phyloP scores from a whole-genome alignment of 2,888 invertebrate species.

The Drosophila testacea region DNA sequence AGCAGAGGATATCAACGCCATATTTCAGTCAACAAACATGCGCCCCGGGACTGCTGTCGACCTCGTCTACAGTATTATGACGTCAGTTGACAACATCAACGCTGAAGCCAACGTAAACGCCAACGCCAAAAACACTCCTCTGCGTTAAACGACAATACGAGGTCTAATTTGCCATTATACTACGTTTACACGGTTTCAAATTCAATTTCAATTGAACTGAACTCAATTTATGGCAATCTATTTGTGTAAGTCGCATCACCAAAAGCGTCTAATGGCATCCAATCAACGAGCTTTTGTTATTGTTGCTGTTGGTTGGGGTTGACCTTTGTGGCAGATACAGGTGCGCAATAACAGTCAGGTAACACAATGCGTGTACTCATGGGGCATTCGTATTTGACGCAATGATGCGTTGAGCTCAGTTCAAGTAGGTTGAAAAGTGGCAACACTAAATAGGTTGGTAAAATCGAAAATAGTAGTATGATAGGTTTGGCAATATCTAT shows the following conservation, averaged over 20 bases:
- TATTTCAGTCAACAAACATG: constrained; percentile 25
- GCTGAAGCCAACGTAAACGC: constrained; percentile 22
- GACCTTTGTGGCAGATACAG: constrained; percentile 42
- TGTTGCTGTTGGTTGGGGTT: background rate
- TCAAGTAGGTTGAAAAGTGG: background rate
- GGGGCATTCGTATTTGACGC: constrained; percentile 40
- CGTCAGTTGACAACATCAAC: constrained; percentile 33
- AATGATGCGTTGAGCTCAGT: constrained; percentile 28
- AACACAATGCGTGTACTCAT: constrained; percentile 33
- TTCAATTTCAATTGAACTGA: constrained; percentile 51
- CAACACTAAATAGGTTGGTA: constrained; percentile 17
- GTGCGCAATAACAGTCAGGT: constrained; percentile 46
- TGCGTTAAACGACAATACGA: constrained; percentile 42
- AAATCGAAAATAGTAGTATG: constrained; percentile 2
- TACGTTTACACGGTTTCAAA: constrained; percentile 36
- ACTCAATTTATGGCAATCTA: constrained; percentile 43
- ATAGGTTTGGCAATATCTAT: no score
- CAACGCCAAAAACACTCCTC: constrained; percentile 39
- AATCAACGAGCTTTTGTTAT: constrained; percentile 63
- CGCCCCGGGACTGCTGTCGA: background rate
- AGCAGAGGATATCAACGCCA: constrained; percentile 31
- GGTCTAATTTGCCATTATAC: constrained; percentile 70
- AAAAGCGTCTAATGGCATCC: constrained; percentile 64
- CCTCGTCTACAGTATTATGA: constrained; percentile 22
- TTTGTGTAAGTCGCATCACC: constrained; percentile 14